Base-by-base conservation (phyloP, 2,888 invertebrate species). In the Pristionchus fissidentatus region DNA sequence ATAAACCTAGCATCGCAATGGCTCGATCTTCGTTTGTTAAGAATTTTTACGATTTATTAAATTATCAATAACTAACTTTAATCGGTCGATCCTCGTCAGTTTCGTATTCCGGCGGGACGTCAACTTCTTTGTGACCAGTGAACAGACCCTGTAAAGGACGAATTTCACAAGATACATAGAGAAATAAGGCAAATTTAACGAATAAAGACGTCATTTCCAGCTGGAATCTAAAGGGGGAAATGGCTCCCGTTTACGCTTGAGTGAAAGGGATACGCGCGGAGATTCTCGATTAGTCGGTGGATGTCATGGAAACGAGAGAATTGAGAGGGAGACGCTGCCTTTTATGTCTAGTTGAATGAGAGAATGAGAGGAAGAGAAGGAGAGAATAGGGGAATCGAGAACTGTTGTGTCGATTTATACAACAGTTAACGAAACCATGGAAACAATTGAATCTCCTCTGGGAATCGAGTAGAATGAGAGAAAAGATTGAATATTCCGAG, bases 31-130 rank as follows among this genome's bases (percentile, higher is more conserved):
- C n/a, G n/a, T n/a, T n/a, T n/a, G n/a, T n/a, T n/a, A n/a, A n/a
- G n/a, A n/a, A n/a, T n/a, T n/a, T n/a, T n/a, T n/a, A n/a, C n/a
- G n/a, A n/a, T n/a, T n/a, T n/a, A n/a, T n/a, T n/a, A n/a, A n/a
- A n/a, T n/a, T n/a, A n/a, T n/a, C n/a, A n/a, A 35, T 1, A 38
- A 38, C 57, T 57, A 1, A 81, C 83, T n/a, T 73, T 62, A 13
- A 83, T 83, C 0, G 83, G 83, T 52, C 83, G 70, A 73, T 83
- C 83, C 22, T 83, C 83, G 83, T 83, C 83, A 0, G 83, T 83
- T 43, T 83, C 83, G 83, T 83, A 83, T 43, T 83, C 83, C 0
- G 83, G 83, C 15, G 83, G 83, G 1, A 83, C 83, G 29, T 52
- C 83, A 3, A 83, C 83, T 29, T 83, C 83, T 83, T 70, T 52